Base-by-base conservation (phyloP, 2,797 vertebrate species). In the Benthosema pterotum region DNA sequence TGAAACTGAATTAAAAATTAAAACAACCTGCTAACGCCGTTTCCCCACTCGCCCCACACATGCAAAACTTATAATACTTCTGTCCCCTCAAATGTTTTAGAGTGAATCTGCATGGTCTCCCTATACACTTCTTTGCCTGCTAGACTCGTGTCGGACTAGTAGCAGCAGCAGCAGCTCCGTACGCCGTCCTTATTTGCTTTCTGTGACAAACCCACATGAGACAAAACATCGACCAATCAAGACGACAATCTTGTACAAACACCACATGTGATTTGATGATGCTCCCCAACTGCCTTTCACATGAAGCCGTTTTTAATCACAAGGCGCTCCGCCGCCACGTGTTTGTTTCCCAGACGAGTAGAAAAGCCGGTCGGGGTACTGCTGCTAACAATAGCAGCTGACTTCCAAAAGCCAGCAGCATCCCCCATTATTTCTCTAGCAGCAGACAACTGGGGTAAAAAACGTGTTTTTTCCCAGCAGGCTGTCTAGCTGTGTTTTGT, bases 331-430 rank as follows among this genome's bases (percentile, higher is more conserved):
- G 19, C 0, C 50, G 83, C 79, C 76, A 84, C 83, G 86, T 86
- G 84, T 83, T 82, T 86, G 84, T 83, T 82, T 8, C 6, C 32
- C 32, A 9, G 28, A 72, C 51, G 56, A 54, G 58, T 46, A 77
- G 70, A 87, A 83, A 85, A n/a, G n/a, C n/a, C n/a, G n/a, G 68
- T 85, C 84, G 80, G 32, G 32, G n/a, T n/a, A n/a, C n/a, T n/a
- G n/a, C n/a, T 16, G 84, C 85, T 87, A 87, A 89, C 87, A 91
- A 89, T 85, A 84, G 85, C 72, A 53, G 62, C 69, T 52, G 79
- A 74, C 74, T 78, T 79, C 77, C 32, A 1, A 38, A 38, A 38
- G 28, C 64, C 32, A 87, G 87, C 86, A 87, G 87, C 86, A 87
- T 90, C 84, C 63, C 51, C 75, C 58, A 13, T 73, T 67, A 67